phyloP scores from a whole-genome alignment of 2,888 invertebrate genomes.

The Megaustenia siamemsis region DNA sequence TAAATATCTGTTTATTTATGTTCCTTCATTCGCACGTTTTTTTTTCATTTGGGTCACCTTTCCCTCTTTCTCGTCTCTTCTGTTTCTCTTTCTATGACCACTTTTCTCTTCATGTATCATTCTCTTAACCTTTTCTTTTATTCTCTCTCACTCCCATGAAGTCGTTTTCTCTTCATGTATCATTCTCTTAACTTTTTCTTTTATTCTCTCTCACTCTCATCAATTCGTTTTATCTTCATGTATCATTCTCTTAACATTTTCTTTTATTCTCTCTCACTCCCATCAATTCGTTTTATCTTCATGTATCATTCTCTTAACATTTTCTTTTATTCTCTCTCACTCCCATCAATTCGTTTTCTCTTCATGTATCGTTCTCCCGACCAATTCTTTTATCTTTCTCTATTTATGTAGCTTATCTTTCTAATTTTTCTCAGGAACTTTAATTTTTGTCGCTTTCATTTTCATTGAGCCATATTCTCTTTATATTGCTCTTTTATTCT shows the following conservation, averaged over 20 bases:
- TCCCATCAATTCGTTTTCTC: background rate
- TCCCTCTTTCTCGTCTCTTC: background rate
- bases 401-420: background rate
- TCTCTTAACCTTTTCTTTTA: background rate
- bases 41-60: background rate
- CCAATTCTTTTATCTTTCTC: background rate
- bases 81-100: background rate
- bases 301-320: background rate
- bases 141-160: background rate
- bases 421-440: background rate
- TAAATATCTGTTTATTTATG: background rate
- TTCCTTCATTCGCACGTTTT: background rate
- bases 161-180: background rate
- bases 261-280: background rate
- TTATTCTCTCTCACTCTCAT: background rate
- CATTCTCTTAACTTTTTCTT: background rate
- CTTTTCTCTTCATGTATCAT: background rate
- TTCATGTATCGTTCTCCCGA: background rate
- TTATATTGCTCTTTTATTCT: background rate
- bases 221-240: background rate
- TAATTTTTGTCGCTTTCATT: background rate
- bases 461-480: background rate
- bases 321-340: background rate
- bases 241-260: background rate
- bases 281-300: background rate